Conservation (phyloP, 2,797 vertebrate genomes). For the Luscinia megarhynchos region DNA sequence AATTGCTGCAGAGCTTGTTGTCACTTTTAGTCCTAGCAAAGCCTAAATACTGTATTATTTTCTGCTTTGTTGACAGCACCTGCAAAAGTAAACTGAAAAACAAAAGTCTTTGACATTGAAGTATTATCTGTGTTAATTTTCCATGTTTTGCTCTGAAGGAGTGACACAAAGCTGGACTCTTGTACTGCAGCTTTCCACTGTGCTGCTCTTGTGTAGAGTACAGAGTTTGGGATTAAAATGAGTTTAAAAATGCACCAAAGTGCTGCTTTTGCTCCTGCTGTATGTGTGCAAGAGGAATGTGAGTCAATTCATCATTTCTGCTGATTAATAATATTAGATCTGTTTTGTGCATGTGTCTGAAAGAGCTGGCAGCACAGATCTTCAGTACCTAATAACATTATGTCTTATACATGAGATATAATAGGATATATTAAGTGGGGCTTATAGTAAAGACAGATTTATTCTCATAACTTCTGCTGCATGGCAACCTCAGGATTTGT, state of each 20-base stretch:
- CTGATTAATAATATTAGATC: constrained; percentile 7
- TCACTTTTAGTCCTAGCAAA: constrained; percentile 67
- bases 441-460: not conserved
- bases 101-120: not conserved
- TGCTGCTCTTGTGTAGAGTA: not conserved
- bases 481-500: not conserved
- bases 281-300: not conserved
- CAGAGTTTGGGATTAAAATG: not conserved
- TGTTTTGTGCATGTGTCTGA: not conserved
- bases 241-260: not conserved
- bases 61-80: constrained; percentile 45
- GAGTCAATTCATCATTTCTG: constrained; percentile 2
- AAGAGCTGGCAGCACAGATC: not conserved
- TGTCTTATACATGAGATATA: not conserved
- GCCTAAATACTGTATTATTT: constrained; percentile 67
- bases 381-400: not conserved
- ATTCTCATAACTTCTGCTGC: not conserved
- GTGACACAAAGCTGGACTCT: not conserved
- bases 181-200: not conserved
- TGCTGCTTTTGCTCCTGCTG: constrained; percentile 1
- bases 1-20: constrained; percentile 64
- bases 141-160: not conserved
- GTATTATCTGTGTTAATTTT: constrained; percentile 16
- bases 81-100: constrained; percentile 10
- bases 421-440: not conserved